phyloP scores from a whole-genome alignment of 2,888 invertebrate species.

The Tetropium fuscum region DNA sequence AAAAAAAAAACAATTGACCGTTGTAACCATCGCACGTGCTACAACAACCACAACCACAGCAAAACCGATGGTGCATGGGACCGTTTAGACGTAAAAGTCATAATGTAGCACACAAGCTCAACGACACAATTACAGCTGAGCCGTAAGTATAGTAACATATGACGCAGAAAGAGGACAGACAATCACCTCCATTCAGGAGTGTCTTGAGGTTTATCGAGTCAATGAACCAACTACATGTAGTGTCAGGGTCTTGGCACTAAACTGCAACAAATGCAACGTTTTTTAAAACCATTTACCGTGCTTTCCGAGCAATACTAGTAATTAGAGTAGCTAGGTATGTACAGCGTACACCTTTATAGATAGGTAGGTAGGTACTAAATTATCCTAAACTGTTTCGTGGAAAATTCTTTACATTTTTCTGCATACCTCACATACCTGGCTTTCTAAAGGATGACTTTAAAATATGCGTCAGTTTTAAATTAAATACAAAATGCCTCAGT shows the following conservation, averaged over 20 bases:
- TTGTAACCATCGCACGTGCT: not conserved
- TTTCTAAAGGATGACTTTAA: too few species aligned
- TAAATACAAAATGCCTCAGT: too few species aligned
- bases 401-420: too few species aligned
- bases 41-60: not conserved
- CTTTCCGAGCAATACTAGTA: too few species aligned
- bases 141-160: not conserved
- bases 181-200: slow-evolving; percentile 52
- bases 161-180: slow-evolving; percentile 45
- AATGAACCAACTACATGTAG: slow-evolving; percentile 44
- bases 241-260: slow-evolving; percentile 17
- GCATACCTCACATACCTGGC: too few species aligned
- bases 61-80: not conserved
- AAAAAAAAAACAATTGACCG: too few species aligned
- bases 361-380: too few species aligned
- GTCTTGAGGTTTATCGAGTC: slow-evolving; percentile 42
- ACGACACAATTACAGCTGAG: slow-evolving; percentile 10
- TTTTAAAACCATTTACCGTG: too few species aligned
- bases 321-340: too few species aligned
- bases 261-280: slow-evolving; percentile 33
- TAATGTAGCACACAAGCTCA: slow-evolving; percentile 17
- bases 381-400: too few species aligned
- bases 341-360: too few species aligned
- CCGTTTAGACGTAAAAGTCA: not conserved
- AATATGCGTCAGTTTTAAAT: too few species aligned